Conservation (phyloP, 2,888 invertebrate genomes). For the Ellobium chinense region DNA sequence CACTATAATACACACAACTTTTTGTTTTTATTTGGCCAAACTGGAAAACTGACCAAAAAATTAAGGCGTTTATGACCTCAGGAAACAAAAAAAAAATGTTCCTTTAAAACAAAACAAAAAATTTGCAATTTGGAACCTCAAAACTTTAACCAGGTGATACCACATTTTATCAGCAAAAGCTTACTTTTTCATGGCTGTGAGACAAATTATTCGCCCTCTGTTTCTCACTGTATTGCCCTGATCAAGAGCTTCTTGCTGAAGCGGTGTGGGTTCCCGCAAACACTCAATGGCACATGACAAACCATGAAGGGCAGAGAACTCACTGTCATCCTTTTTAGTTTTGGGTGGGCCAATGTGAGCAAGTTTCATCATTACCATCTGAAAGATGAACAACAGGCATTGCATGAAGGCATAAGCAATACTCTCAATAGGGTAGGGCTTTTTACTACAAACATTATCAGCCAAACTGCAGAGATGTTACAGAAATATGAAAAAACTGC, state of each 20-base stretch:
- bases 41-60: background rate
- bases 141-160: background rate
- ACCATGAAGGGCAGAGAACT: slow-evolving; percentile 86
- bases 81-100: background rate
- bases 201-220: slow-evolving; percentile 92
- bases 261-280: slow-evolving; percentile 89
- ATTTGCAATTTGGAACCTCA: background rate
- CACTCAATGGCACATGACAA: slow-evolving; percentile 92
- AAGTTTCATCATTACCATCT: slow-evolving; percentile 78
- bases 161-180: background rate
- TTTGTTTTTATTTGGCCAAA: too few relatives aligned
- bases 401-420: too few relatives aligned
- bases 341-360: slow-evolving; percentile 87
- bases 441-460: too few relatives aligned
- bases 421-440: too few relatives aligned
- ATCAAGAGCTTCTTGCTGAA: slow-evolving; percentile 84
- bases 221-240: slow-evolving; percentile 81
- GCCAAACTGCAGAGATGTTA: too few relatives aligned
- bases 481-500: too few relatives aligned
- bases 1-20: too few relatives aligned
- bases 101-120: background rate
- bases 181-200: slow-evolving; percentile 88
- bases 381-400: slow-evolving; percentile 28
- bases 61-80: background rate
- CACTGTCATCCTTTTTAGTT: slow-evolving; percentile 55